Base-by-base conservation (phyloP, 2,113 vertebrate species). In the Manacus vitellinus region DNA sequence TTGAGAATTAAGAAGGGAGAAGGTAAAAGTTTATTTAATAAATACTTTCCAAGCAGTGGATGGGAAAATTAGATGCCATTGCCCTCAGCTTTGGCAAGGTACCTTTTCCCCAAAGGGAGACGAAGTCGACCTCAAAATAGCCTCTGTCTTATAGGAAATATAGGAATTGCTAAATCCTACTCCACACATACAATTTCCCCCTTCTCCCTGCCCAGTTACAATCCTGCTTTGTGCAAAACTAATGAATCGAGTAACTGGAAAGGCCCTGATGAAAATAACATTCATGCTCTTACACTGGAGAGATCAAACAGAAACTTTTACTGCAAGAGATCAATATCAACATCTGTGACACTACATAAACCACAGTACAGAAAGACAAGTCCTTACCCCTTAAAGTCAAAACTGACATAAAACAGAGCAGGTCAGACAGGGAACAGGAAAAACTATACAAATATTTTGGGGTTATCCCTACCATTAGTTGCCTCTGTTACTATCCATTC, bases 391-490 rank as follows among this genome's bases (percentile, higher is more conserved):
- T 92, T 56, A 62, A 21, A 84, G 62, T 3, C 94, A 73, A 84
- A 83, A 47, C 16, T 93, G 94, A 97, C 65, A 94, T 8, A 93
- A 96, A 95, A 56, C 94, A 96, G 96, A 96, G 59, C 85, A 92
- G 92, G 90, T 96, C 95, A 95, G 82, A 33, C 23, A 67, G 59
- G 52, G 90, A 96, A 94, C 88, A 96, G 84, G 86, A 95, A 88
- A 55, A 84, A 71, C 81, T 88, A 47, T 55, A 67, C 51, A 84
- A 83, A 90, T 91, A 46, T 18, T 84, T 63, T 2, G 47, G 70
- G 51, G 52, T 94, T 94, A 56, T 78, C 70, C 88, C 56, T 67
- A 14, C 52, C 12, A 22, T 52, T 17, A 44, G 31, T 9, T 47
- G 68, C 35, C 80, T 56, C 44, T 37, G 39, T 30, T 21, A 7